Evolutionary conservation across 2,797 vertebrate species (phyloP), one percentile per base, ranked within the genome.

Genomic region (Phataginus tricuspis): DNA sequence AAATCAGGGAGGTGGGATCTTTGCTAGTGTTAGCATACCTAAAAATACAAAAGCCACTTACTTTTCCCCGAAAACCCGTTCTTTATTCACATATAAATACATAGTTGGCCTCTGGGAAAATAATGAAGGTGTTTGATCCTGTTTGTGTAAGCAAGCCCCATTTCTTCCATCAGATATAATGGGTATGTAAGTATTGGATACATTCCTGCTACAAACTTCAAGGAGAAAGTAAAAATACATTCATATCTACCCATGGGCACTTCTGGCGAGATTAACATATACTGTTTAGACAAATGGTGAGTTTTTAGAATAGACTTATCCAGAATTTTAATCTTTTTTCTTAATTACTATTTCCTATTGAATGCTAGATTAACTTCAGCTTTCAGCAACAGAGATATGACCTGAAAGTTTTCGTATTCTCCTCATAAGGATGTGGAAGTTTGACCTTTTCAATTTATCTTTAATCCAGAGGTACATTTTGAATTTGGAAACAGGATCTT

Each of bases 211-310:
- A 7, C 49, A 86, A 93, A 94, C 91, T 69, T 83, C 77, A 87
- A 86, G 49, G 23, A 63, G 57, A 91, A 94, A 86, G 51, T 49
- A 72, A 90, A 84, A 64, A 84, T 87, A 71, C 5, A 88, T 72
- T 82, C 69, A 5, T 57, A 34, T 63, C 27, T 89, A 51, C 12
- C 27, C 8, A 49, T 80, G 29, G 29, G 7, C 12, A 42, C 2
- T 83, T 11, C 31, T 80, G 23, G 27, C 85, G 4, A 63, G 68
- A 86, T 61, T 79, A 84, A 92, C 27, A 74, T 69, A 16, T 61
- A 66, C 19, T 75, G 92, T 51, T 83, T 69, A 49, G 49, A 86
- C 21, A 61, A 57, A 79, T 83, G 31, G 27, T 55, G 9, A 90
- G 13, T 49, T 72, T 92, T 90, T 66, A 90, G 34, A 78, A 84